A percentile compares a stretch with the other conserved stretches of the same genome.
Conservation (phyloP, 2,113 vertebrate genomes). For the rabbit (Oryctolagus cuniculus) region DNA sequence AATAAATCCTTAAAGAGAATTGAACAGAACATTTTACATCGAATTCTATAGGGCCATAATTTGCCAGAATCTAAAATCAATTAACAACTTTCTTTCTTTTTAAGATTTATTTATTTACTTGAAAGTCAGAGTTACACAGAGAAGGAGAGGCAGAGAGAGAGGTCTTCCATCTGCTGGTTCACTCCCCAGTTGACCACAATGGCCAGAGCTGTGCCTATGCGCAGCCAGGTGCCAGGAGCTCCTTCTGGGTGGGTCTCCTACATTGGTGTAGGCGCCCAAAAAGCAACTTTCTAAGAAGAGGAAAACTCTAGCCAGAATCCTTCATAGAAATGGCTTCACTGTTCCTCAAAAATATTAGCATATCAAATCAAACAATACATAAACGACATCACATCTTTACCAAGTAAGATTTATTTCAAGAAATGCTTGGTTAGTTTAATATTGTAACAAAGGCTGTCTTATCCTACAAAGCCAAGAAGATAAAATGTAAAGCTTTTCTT, state of each 20-base stretch:
- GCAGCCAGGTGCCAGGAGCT: too few relatives aligned
- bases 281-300: neutral
- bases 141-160: too few relatives aligned
- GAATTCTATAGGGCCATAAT: neutral
- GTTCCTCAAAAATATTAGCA: neutral
- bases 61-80: neutral
- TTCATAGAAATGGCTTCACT: neutral
- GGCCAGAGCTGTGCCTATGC: too few relatives aligned
- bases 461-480: neutral
- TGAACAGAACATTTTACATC: neutral
- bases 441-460: neutral
- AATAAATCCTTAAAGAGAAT: neutral
- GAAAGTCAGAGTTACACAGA: too few relatives aligned
- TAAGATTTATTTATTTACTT: too few relatives aligned
- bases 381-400: neutral
- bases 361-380: neutral
- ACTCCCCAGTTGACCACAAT: too few relatives aligned
- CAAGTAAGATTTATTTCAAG: neutral
- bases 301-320: neutral
- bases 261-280: too few relatives aligned
- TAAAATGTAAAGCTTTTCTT: neutral
- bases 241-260: too few relatives aligned
- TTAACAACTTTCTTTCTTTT: neutral
- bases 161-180: too few relatives aligned
- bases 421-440: neutral